Conservation (phyloP, 1,140 invertebrate genomes). For the Arctopsyche grandis region DNA sequence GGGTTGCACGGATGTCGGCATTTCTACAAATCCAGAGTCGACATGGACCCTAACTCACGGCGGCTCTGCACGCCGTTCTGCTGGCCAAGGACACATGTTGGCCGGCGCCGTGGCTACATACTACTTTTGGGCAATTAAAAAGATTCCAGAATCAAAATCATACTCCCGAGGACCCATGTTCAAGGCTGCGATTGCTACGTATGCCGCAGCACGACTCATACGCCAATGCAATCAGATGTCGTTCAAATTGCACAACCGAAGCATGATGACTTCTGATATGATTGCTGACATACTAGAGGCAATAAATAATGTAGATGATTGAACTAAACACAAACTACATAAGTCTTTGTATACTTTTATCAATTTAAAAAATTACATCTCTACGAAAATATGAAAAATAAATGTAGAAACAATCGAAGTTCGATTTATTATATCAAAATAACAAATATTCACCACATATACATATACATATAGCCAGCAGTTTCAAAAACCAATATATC, state of each 20-base stretch:
- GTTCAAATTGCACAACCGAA: neutral
- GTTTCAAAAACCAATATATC: too few species aligned
- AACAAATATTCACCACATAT: too few species aligned
- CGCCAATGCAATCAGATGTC: neutral
- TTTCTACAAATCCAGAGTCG: slow-evolving; percentile 3
- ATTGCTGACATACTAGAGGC: neutral
- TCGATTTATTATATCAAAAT: too few species aligned
- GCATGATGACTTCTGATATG: slow-evolving; percentile 38
- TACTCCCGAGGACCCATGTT: slow-evolving; percentile 11
- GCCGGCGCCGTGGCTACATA: slow-evolving; percentile 32
- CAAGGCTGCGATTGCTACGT: slow-evolving; percentile 36
- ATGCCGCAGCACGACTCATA: slow-evolving; percentile 8
- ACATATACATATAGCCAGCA: too few species aligned
- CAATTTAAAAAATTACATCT: neutral
- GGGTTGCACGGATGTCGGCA: slow-evolving; percentile 42
- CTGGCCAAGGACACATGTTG: slow-evolving; percentile 35
- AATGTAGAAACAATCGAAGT: too few species aligned
- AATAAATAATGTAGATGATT: neutral
- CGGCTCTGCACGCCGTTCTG: neutral
- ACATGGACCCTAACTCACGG: slow-evolving; percentile 25
- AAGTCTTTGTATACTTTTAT: neutral
- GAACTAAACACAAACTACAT: neutral
- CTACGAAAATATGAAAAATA: neutral
- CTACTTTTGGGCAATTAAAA: slow-evolving; percentile 42
- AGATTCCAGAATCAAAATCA: neutral